Evolutionary conservation across 2,888 invertebrate species (phyloP).

Genomic region (Nemapogon koenigi): DNA sequence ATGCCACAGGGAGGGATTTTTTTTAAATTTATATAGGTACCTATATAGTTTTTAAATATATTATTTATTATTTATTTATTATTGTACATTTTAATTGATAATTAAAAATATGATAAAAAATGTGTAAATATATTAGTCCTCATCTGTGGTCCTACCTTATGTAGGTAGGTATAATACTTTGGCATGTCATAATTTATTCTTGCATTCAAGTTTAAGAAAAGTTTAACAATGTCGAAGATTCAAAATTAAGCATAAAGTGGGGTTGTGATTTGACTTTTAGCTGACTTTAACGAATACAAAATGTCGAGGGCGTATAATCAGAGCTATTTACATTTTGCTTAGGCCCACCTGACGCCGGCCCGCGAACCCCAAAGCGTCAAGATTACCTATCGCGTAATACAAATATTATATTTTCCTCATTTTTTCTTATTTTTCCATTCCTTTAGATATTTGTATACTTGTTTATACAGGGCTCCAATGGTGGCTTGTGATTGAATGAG

Average conservation of each 20-base stretch:
- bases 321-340: conserved; percentile 45
- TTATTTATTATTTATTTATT: too few relatives aligned
- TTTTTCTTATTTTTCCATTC: background rate
- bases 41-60: too few relatives aligned
- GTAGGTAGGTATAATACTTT: too few relatives aligned
- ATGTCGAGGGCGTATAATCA: conserved; percentile 37
- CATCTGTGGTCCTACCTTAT: too few relatives aligned
- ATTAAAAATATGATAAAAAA: too few relatives aligned
- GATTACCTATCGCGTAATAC: conserved; percentile 1
- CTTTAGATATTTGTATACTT: background rate
- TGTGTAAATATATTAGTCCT: too few relatives aligned
- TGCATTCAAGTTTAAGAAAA: too few relatives aligned
- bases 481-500: background rate
- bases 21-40: too few relatives aligned
- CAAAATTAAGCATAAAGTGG: conserved; percentile 28
- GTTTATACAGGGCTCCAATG: background rate
- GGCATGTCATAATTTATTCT: too few relatives aligned
- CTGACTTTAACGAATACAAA: conserved; percentile 39
- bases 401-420: conserved; percentile 1
- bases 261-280: conserved; percentile 28
- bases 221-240: background rate
- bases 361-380: conserved; percentile 1
- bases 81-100: too few relatives aligned
- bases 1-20: too few relatives aligned
- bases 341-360: conserved; percentile 35